Evolutionary conservation across 2,797 vertebrate genomes (phyloP).

Genomic region (Gallinago stenura): DNA sequence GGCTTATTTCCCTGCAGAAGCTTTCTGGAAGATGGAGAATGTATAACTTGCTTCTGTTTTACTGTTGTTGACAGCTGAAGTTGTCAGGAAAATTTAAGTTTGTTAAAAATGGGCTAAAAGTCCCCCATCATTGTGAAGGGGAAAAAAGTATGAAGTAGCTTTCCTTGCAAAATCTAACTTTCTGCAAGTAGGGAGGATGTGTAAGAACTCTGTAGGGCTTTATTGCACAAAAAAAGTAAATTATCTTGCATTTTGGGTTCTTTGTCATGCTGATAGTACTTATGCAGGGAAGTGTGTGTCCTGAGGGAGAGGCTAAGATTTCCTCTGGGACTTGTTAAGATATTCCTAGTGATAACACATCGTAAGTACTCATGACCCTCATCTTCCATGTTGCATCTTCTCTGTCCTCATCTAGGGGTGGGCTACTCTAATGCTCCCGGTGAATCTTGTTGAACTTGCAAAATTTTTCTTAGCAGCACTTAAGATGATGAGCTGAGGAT

Average conservation of each 20-base stretch:
- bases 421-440: not conserved
- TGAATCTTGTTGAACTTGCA: not conserved
- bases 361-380: not conserved
- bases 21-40: not conserved
- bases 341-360: not conserved
- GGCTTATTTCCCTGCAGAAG: not conserved
- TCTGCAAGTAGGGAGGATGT: not conserved
- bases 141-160: not conserved
- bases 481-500: not conserved
- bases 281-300: not conserved
- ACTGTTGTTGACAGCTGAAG: not conserved
- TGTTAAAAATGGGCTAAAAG: not conserved
- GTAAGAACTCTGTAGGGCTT: not conserved
- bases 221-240: not conserved
- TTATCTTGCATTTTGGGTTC: not conserved
- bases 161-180: not conserved
- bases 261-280: not conserved
- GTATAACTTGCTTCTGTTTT: not conserved
- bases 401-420: not conserved
- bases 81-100: not conserved
- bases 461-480: not conserved
- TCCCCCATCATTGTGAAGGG: not conserved
- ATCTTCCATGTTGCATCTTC: not conserved
- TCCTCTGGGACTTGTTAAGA: not conserved
- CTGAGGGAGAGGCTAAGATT: not conserved